A percentile compares a stretch with the other conserved stretches of the same genome.
phyloP scores from a whole-genome alignment of 2,888 invertebrate genomes.

The Branchellion lobata region DNA sequence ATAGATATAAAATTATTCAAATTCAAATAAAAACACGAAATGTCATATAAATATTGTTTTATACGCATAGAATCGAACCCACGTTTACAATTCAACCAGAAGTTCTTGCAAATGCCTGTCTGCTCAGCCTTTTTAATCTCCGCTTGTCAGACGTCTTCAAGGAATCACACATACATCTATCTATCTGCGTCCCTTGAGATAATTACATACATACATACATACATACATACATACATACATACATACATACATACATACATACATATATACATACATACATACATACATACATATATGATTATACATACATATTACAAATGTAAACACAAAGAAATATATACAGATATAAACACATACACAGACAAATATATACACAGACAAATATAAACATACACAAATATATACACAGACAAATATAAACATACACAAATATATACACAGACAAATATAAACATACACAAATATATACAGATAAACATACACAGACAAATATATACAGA shows the following conservation, averaged over 20 bases:
- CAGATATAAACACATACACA: constrained; percentile 20
- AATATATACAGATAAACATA: not conserved
- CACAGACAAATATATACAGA: not conserved
- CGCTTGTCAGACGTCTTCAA: too few relatives aligned
- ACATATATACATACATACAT: not conserved
- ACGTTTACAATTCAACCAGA: not conserved
- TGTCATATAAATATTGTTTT: not conserved
- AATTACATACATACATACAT: not conserved
- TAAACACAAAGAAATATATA: constrained; percentile 3
- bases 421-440: not conserved
- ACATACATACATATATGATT: not conserved
- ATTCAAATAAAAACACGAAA: too few relatives aligned
- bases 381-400: constrained; percentile 1
- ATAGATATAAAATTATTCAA: too few relatives aligned
- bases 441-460: not conserved
- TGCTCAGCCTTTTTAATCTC: too few relatives aligned
- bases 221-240: not conserved
- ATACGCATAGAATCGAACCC: not conserved
- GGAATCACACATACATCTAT: not conserved
- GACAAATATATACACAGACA: constrained; percentile 22
- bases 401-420: constrained; percentile 1
- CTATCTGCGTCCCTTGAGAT: not conserved
- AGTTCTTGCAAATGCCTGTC: not conserved
- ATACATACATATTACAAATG: not conserved
- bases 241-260: not conserved